Base-by-base conservation (phyloP, 1,140 invertebrate genomes). In the Procambarus clarkii region DNA sequence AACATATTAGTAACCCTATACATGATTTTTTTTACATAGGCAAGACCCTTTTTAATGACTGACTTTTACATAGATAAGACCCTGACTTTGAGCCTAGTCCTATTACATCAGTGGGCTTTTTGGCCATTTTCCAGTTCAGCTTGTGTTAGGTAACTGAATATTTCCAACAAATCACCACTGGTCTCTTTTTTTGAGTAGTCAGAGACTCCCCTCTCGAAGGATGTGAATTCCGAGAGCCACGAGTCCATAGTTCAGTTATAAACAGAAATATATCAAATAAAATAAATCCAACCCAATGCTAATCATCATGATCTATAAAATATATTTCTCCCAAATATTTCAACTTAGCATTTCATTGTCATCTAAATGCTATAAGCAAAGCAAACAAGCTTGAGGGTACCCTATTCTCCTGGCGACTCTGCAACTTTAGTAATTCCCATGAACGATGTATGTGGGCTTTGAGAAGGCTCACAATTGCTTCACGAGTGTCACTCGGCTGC, bases 401-500 rank as follows among this genome's bases (percentile, higher is more conserved):
- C 83, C 83, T 85, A 85, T 48, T 85, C 60, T 85, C 83, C 45
- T 74, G 83, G 24, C 48, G 46, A n/a, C 58, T 48, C 60, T 45
- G 44, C n/a, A 74, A n/a, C 34, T 34, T 24, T 69, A n/a, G 44
- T 48, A 85, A 69, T n/a, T 60, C 83, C 46, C 74, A 44, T 21
- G 60, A 74, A 18, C 87, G 87, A 24, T 81, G 87, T 13, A 78
- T 46, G 46, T 88, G 87, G 78, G 87, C 77, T 11, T 60, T 74
- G 78, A 88, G 87, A 48, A 88, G 87, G 46, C 87, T 50, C 44
- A 50, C 24, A 80, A 81, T 45, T 11, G 69, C 78, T 34, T 88
- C 87, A 9, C 50, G 78, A 74, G 79, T 48, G 50, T 50, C 80
- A 81, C n/a, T 74, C 79, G n/a, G 87, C 87, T 88, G 87, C 87